A percentile compares a stretch with the other conserved stretches of the same genome.
phyloP scores from a whole-genome alignment of 2,113 vertebrate genomes.

The Alexandromys fortis region DNA sequence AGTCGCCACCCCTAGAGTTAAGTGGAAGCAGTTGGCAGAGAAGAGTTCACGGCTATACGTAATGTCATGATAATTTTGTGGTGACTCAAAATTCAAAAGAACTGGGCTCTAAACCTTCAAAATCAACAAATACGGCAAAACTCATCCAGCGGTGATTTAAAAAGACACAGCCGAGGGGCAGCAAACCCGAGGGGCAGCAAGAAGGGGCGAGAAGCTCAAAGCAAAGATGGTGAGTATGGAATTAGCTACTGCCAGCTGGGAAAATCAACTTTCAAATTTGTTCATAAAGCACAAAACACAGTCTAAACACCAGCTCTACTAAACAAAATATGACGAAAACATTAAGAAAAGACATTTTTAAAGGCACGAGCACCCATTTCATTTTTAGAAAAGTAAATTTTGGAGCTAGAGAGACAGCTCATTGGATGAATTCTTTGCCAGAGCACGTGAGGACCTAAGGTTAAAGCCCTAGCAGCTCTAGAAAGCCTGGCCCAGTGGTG shows the following conservation, averaged over 20 bases:
- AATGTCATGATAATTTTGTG: background rate
- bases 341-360: background rate
- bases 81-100: background rate
- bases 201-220: background rate
- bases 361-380: background rate
- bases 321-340: background rate
- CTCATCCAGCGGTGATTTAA: background rate
- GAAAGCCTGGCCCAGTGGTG: too few relatives aligned
- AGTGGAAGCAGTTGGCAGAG: background rate
- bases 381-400: constrained; percentile 31
- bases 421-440: background rate
- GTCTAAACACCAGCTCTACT: background rate
- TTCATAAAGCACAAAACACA: background rate
- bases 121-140: background rate
- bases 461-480: accelerated
- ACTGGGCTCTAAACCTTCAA: background rate
- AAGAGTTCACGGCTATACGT: background rate
- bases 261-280: background rate
- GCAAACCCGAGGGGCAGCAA: background rate
- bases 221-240: background rate
- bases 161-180: background rate
- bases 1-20: background rate
- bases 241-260: background rate
- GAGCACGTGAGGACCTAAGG: background rate
- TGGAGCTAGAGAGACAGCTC: background rate